Base-by-base conservation (phyloP, 2,888 invertebrate species). In the Elgonia sp. region DNA sequence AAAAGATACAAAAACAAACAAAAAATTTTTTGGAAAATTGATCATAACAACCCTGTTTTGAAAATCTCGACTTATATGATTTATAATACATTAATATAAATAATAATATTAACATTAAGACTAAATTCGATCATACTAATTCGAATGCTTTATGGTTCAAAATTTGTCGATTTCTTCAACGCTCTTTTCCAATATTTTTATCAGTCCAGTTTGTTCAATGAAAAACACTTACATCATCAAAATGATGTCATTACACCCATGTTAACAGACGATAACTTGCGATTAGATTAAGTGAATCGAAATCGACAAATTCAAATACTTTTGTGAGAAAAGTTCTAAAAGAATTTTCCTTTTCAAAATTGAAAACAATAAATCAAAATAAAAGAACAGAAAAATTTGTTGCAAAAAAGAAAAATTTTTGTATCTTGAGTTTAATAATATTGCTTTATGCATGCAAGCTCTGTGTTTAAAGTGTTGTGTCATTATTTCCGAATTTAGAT, bases 391-490 rank as follows among this genome's bases (percentile, higher is more conserved):
- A 29, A 29, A 29, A 29, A 29, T 29, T 29, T 29, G 29, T 29
- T 29, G 29, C 29, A 29, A 29, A 29, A 57, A 39, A 63, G 14
- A 63, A 20, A 20, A 29, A 20, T 75, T 42, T 75, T 55, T 72
- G 55, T 40, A 18, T 69, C 29, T 29, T 29, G 46, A 39, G 21
- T 65, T 37, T 10, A 81, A 70, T 76, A 65, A 76, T 81, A 81
- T 86, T 86, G 86, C 86, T 86, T 86, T 70, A 63, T 86, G 86
- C 86, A 86, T 86, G 86, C 76, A 86, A 77, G 82, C 86, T 86
- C 86, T 82, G 70, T 86, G 86, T 81, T 77, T 76, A 81, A 86
- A 81, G 80, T 81, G 81, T 81, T 80, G 85, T 85, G 85, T 80
- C 67, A 50, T 69, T 83, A 76, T 84, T 79, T 79, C 55, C 63